phyloP scores from a whole-genome alignment of 2,797 vertebrate genomes.

The Sphenopsis melanotis region DNA sequence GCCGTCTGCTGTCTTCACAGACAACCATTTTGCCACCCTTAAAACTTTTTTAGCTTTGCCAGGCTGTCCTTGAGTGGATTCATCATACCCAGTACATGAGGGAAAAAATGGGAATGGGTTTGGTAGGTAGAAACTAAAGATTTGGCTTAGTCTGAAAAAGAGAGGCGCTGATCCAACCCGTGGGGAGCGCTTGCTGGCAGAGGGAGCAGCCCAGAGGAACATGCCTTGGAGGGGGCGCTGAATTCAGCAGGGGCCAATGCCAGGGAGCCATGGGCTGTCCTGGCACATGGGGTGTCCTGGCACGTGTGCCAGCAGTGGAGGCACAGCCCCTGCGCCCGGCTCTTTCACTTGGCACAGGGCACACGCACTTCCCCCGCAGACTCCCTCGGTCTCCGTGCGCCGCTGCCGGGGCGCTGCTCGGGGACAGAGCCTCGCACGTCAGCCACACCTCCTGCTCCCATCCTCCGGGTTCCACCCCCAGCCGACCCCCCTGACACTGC shows the following conservation, averaged over 20 bases:
- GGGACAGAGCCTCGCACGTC: background rate
- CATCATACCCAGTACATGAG: background rate
- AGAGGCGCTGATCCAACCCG: accelerated
- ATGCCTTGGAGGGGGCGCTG: background rate
- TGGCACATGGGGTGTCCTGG: accelerated
- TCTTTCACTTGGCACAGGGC: background rate
- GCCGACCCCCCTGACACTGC: background rate
- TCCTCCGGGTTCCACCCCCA: background rate
- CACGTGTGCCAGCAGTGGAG: accelerated
- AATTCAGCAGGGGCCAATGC: background rate
- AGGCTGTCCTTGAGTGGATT: background rate
- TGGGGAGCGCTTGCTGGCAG: background rate
- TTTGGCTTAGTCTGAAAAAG: background rate
- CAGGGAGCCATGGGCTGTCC: background rate
- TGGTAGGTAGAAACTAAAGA: background rate
- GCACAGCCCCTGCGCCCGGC: accelerated
- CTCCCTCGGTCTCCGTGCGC: background rate
- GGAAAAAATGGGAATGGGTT: background rate
- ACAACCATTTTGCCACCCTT: too few relatives aligned
- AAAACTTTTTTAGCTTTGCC: background rate
- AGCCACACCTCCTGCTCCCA: background rate
- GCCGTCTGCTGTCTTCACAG: background rate
- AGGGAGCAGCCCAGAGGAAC: background rate
- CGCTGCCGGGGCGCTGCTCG: accelerated
- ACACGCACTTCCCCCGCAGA: background rate